These are phyloP conservation scores for mouse (Mus musculus) DNA, from an alignment of 2,113 vertebrate genomes.

Conservation along the genomic window GRCm39 chr5:89205501-89206000, in stretches of 20 bases:
- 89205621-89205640: conserved; percentile 56
- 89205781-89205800: conserved; percentile 85
- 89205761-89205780: conserved; percentile 80
- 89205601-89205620: conserved; percentile 35
- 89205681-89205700: conserved; percentile 82
- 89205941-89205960: not conserved
- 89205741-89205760: conserved; percentile 82
- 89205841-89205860: conserved; percentile 91
- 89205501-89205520: conserved; percentile 44
- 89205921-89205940: conserved; percentile 47
- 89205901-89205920: conserved; percentile 92
- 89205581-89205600: not conserved
- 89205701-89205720: conserved; percentile 68
- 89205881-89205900: conserved; percentile 97
- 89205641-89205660: conserved; percentile 54
- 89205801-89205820: conserved; percentile 94
- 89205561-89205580: conserved; percentile 5
- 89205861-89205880: conserved; percentile 91
- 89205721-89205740: conserved; percentile 83
- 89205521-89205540: not conserved
- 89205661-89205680: conserved; percentile 72
- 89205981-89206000: not conserved
- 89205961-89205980: not conserved
- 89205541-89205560: conserved; percentile 24
- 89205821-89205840: conserved; percentile 96